Evolutionary conservation across 2,797 vertebrate genomes (phyloP).

Genomic region (Adrianichthys oophorus): DNA sequence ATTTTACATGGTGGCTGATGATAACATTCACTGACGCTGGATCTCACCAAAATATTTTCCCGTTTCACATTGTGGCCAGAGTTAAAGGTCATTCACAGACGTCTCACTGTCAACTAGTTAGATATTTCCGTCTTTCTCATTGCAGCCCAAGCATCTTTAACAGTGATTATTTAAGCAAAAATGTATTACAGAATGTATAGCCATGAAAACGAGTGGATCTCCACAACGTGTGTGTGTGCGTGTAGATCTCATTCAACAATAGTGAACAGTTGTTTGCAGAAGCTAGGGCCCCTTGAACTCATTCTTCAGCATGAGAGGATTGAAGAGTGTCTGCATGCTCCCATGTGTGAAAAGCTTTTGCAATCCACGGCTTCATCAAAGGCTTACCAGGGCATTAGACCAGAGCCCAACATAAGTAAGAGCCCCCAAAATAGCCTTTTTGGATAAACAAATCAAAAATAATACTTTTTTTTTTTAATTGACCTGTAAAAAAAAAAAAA

Average conservation of each 20-base stretch:
- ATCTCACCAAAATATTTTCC: constrained; percentile 10
- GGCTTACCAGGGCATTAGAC: too few species aligned
- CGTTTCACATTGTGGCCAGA: constrained; percentile 11
- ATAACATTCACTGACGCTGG: constrained; percentile 23
- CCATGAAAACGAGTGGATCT: neutral
- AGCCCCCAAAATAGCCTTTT: too few species aligned
- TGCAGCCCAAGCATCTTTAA: too few species aligned
- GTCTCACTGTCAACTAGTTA: constrained; percentile 6
- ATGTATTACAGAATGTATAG: too few species aligned
- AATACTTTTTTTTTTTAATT: too few species aligned
- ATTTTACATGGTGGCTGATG: too few species aligned
- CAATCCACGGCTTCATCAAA: too few species aligned
- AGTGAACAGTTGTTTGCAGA: constrained; percentile 53
- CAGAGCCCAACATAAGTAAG: too few species aligned
- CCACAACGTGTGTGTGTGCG: constrained; percentile 5
- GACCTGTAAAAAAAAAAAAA: too few species aligned
- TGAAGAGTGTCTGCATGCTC: constrained; percentile 8
- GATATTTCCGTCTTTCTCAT: constrained; percentile 6
- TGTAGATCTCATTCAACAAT: constrained; percentile 38
- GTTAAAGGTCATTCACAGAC: constrained; percentile 11
- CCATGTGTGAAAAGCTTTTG: constrained; percentile 8
- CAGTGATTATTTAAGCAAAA: too few species aligned
- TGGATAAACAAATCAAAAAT: too few species aligned
- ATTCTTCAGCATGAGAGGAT: constrained; percentile 30
- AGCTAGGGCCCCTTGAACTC: neutral